phyloP scores from a whole-genome alignment of 2,888 invertebrate species.

The Dryadula phaetusa region DNA sequence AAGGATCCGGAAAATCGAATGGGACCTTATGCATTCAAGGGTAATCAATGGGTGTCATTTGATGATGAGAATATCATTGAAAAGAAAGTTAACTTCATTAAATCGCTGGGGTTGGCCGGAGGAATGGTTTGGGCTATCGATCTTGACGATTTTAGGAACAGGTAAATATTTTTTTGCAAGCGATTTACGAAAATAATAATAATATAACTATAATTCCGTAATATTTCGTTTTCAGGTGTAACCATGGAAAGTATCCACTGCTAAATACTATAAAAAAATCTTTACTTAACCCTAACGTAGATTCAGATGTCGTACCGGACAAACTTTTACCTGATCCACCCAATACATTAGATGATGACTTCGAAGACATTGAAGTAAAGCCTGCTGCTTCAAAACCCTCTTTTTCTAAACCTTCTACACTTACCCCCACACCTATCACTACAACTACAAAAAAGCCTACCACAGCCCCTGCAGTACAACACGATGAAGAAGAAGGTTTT shows the following conservation, averaged over 20 bases:
- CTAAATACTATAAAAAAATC: constrained; percentile 90
- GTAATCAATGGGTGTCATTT: constrained; percentile 95
- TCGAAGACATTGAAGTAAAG: constrained; percentile 73
- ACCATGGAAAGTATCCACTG: constrained; percentile 91
- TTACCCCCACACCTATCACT: constrained; percentile 47
- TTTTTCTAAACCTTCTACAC: constrained; percentile 43
- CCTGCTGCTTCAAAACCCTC: constrained; percentile 56
- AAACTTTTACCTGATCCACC: constrained; percentile 58
- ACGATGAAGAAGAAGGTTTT: constrained; percentile 74
- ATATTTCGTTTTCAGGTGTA: constrained; percentile 83
- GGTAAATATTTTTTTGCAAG: constrained; percentile 55
- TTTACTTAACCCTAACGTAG: constrained; percentile 79
- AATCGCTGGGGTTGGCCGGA: constrained; percentile 90
- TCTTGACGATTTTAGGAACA: constrained; percentile 92
- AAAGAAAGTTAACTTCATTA: constrained; percentile 91
- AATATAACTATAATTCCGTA: not conserved
- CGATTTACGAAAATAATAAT: constrained; percentile 2
- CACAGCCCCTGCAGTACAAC: constrained; percentile 42
- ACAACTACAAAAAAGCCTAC: constrained; percentile 52
- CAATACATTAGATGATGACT: constrained; percentile 68
- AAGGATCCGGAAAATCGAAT: constrained; percentile 90
- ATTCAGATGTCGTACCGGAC: constrained; percentile 54
- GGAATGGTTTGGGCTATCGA: constrained; percentile 97
- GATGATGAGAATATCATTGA: constrained; percentile 92
- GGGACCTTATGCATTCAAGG: constrained; percentile 95